These are phyloP conservation scores for Bovichtus variegatus DNA, from an alignment of 2,797 vertebrate species.

Conservation along the genomic window DNA sequence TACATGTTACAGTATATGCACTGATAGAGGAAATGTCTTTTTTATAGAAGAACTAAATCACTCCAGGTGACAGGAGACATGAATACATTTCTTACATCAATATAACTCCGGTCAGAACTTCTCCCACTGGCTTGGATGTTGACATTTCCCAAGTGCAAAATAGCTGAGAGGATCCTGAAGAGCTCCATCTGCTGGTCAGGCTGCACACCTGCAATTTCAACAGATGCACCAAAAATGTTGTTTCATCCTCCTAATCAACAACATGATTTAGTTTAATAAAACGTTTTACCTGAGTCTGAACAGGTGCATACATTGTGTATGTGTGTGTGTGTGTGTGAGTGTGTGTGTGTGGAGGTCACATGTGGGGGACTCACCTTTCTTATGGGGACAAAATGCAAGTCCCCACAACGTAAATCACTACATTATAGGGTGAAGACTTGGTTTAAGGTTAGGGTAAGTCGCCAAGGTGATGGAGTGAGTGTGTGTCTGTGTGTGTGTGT, in stretches of 20 bases:
- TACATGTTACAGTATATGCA: background rate
- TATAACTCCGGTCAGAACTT: constrained; percentile 81
- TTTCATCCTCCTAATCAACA: background rate
- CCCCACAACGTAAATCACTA: too few relatives aligned
- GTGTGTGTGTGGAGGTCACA: background rate
- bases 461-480: background rate
- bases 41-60: background rate
- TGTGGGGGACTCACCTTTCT: too few relatives aligned
- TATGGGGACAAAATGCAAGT: too few relatives aligned
- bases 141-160: constrained; percentile 87
- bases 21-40: too few relatives aligned
- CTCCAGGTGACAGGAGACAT: background rate
- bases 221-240: background rate
- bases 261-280: background rate
- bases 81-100: constrained; percentile 74
- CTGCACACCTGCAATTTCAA: constrained; percentile 80
- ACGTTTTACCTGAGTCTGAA: too few relatives aligned
- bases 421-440: too few relatives aligned
- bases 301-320: background rate
- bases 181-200: constrained; percentile 88
- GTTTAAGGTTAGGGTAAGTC: too few relatives aligned
- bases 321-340: background rate
- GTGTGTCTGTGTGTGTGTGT: background rate
- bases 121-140: constrained; percentile 79
- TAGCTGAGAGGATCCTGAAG: constrained; percentile 84